Conservation (phyloP, 2,113 vertebrate species). For the mouse (Mus musculus) region GRCm39 chr12:52523501-52524000, state of each 20-base stretch:
- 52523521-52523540: background rate
- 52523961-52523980: too few relatives aligned
- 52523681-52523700: conserved; percentile 35
- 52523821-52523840: conserved; percentile 12
- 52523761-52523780: conserved; percentile 46
- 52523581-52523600: background rate
- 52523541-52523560: background rate
- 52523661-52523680: background rate
- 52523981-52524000: conserved; percentile 30
- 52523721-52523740: background rate
- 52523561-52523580: too few relatives aligned
- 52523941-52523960: too few relatives aligned
- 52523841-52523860: background rate
- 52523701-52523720: conserved; percentile 40
- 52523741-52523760: conserved; percentile 42
- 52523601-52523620: background rate
- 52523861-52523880: background rate
- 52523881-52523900: conserved; percentile 4
- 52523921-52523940: too few relatives aligned
- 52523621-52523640: background rate
- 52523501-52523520: background rate
- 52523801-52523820: conserved; percentile 30
- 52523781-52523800: conserved; percentile 39
- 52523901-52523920: background rate
- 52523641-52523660: conserved; percentile 37